Evolutionary conservation across 2,113 vertebrate species (phyloP), one percentile per base, ranked within the genome.

Genomic region (Grantiella picta): DNA sequence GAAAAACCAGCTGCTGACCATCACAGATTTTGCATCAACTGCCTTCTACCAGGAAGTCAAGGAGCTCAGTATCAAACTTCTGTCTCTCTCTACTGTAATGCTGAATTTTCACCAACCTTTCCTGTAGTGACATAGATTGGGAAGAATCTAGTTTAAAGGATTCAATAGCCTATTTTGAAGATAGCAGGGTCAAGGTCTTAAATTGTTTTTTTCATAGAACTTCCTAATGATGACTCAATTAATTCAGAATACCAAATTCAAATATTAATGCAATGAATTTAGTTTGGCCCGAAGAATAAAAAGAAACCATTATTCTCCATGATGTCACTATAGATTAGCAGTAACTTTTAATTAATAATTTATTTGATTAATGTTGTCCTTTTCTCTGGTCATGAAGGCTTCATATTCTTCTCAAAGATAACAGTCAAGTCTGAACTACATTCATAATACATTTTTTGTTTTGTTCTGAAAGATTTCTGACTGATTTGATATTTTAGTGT

Each of bases 241-340:
- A 90, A 66, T 83, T 82, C 63, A 66, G 64, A 94, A 63, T 77
- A 88, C 21, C 42, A 90, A 90, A 77, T 92, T 90, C 68, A 92
- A 88, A 83, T 83, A 92, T 66, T 86, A 95, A 93, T 77, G 79
- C 35, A 77, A 18, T 54, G 71, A 54, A 90, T 73, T 86, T 79
- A 78, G 31, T 90, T 90, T 89, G 71, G 45, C 52, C 35, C 78
- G 68, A 93, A 90, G 15, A 90, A 38, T 80, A 93, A 88, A 93
- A 92, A 82, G 7, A 70, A 52, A 57, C 16, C 69, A 80, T 86
- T 92, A 81, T 35, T 81, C 35, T 59, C 35, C 60, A 70, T 60
- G 21, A 83, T 86, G 44, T 50, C 64, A 77, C 21, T 42, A 52
- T 2, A 86, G 50, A 61, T 75, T 35, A 85, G 52, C 33, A 95